Percentiles rank a stretch among this genome's conserved stretches.
Conservation (phyloP, 2,888 invertebrate species). For the Tenthredo scrophulariae region DNA sequence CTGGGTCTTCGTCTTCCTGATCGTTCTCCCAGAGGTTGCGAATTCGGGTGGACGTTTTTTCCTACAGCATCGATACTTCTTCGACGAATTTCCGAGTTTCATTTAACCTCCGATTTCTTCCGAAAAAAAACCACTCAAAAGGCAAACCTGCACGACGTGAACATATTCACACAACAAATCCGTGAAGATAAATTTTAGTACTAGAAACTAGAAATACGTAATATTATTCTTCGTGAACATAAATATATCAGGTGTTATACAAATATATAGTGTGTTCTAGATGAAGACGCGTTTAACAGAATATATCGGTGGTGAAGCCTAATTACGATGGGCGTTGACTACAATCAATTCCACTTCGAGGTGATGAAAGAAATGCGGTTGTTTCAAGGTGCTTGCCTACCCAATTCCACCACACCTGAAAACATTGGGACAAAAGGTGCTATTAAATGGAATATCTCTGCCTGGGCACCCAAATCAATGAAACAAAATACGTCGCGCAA, state of each 20-base stretch:
- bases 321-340: neutral
- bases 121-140: neutral
- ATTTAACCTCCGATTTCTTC: neutral
- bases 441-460: too few species aligned
- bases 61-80: neutral
- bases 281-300: neutral
- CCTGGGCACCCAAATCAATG: too few species aligned
- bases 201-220: too few species aligned
- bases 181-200: neutral
- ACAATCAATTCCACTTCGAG: neutral
- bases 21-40: neutral
- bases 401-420: too few species aligned
- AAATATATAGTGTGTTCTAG: too few species aligned
- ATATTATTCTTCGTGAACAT: too few species aligned
- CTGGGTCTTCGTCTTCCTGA: neutral
- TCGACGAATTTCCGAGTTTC: neutral
- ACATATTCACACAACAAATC: neutral
- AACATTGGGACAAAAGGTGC: too few species aligned
- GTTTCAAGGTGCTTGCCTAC: too few species aligned
- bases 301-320: neutral
- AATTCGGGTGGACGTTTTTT: slow-evolving; percentile 1
- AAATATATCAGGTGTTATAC: too few species aligned
- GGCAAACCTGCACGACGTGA: neutral
- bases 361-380: neutral
- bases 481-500: too few species aligned